A percentile compares a stretch with the other conserved stretches of the same genome.
Conservation (phyloP, 1,140 invertebrate species). For the Homarus americanus region DNA sequence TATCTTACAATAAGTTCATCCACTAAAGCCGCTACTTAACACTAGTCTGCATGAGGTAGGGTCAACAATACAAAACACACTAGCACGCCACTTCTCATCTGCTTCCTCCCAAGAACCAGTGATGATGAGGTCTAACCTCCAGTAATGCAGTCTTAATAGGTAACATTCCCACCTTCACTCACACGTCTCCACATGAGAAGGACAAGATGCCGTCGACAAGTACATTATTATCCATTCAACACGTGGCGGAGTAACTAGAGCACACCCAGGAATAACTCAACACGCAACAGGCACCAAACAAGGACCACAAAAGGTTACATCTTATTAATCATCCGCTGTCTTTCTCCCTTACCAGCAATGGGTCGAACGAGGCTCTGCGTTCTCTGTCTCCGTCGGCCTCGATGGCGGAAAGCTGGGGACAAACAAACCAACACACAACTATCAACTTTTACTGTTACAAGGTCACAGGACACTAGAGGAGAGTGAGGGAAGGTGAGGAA, state of each 20-base stretch:
- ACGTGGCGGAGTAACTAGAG: neutral
- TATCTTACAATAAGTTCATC: neutral
- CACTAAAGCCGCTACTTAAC: too few relatives aligned
- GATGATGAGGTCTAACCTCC: neutral
- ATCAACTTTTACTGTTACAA: neutral
- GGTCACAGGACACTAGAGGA: neutral
- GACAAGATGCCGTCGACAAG: too few relatives aligned
- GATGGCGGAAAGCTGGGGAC: constrained; percentile 24
- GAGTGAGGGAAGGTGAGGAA: neutral
- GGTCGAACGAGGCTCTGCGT: constrained; percentile 19
- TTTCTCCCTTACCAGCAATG: constrained; percentile 5
- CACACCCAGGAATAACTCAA: neutral
- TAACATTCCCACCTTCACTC: too few relatives aligned
- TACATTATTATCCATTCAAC: too few relatives aligned
- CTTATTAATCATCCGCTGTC: too few relatives aligned
- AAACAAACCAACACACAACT: constrained; percentile 5
- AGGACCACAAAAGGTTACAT: too few relatives aligned
- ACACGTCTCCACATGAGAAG: too few relatives aligned
- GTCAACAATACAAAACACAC: neutral
- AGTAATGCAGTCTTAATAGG: neutral
- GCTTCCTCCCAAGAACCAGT: neutral
- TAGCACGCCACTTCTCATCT: too few relatives aligned
- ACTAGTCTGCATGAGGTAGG: too few relatives aligned
- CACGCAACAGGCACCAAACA: neutral
- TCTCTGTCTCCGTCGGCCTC: neutral